Evolutionary conservation across 1,140 invertebrate species (phyloP).

Genomic region (Drosophila subpulchrella): DNA sequence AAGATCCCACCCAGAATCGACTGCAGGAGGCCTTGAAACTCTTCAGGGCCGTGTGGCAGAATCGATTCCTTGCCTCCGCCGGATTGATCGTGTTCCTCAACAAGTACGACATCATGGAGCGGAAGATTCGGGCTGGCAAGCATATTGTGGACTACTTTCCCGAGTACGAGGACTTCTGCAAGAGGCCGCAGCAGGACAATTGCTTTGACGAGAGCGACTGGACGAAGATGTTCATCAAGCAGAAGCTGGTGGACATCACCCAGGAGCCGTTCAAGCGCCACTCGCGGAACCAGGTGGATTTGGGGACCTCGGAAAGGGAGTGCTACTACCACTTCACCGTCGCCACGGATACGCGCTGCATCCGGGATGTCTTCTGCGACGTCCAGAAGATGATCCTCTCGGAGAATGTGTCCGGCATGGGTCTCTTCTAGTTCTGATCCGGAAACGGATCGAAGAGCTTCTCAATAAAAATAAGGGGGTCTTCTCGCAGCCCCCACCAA

Average conservation of each 20-base stretch:
- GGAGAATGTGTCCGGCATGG: conserved; percentile 84
- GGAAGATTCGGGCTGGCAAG: conserved; percentile 89
- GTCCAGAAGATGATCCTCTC: conserved; percentile 90
- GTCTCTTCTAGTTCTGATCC: conserved; percentile 47
- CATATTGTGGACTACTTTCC: conserved; percentile 88
- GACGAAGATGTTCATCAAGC: conserved; percentile 89
- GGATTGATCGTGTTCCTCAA: conserved; percentile 93
- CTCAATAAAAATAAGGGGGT: conserved; percentile 20
- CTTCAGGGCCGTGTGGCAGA: conserved; percentile 91
- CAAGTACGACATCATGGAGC: conserved; percentile 91
- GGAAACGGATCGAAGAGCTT: conserved; percentile 5
- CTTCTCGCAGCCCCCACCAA: conserved; percentile 24
- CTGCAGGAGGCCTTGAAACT: conserved; percentile 89
- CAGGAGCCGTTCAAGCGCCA: conserved; percentile 75
- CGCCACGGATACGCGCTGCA: conserved; percentile 90
- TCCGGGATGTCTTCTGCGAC: conserved; percentile 89
- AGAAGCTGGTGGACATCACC: conserved; percentile 86
- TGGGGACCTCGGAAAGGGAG: conserved; percentile 82
- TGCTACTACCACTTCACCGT: conserved; percentile 90
- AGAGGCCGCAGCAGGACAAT: conserved; percentile 83
- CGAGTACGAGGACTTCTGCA: conserved; percentile 86
- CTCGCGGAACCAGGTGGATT: conserved; percentile 73
- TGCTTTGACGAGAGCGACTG: conserved; percentile 87
- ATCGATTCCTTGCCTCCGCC: conserved; percentile 90
- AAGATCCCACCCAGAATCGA: conserved; percentile 89